These are phyloP conservation scores for Shargacucullia verbasci DNA, from an alignment of 2,888 invertebrate genomes.

Conservation along the genomic window DNA sequence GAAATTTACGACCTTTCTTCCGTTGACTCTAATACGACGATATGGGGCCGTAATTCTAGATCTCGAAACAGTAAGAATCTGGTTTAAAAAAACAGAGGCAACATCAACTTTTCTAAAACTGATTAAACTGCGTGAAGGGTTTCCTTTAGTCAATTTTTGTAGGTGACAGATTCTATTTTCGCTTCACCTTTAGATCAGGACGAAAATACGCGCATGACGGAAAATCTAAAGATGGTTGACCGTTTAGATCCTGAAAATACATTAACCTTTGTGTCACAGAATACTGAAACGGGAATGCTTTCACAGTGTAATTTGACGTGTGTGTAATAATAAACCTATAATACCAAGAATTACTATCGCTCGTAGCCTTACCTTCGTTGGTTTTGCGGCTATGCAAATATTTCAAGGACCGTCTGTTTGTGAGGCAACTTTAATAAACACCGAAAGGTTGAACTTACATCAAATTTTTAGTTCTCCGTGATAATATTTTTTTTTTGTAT, in stretches of 20 bases:
- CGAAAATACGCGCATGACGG: slow-evolving; percentile 33
- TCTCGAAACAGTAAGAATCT: neutral
- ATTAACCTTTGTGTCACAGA: slow-evolving; percentile 27
- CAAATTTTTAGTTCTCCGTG: slow-evolving; percentile 9
- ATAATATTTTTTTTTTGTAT: slow-evolving; percentile 7
- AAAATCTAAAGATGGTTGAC: slow-evolving; percentile 37
- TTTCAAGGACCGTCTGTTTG: slow-evolving; percentile 45
- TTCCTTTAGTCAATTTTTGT: neutral
- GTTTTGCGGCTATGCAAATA: slow-evolving; percentile 55
- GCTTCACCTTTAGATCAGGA: slow-evolving; percentile 35
- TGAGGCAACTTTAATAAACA: slow-evolving; percentile 31
- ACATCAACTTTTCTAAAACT: neutral
- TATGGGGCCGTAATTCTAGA: neutral
- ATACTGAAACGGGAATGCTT: slow-evolving; percentile 4
- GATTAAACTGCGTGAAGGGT: neutral
- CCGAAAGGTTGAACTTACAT: slow-evolving; percentile 14
- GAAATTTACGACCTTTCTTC: slow-evolving; percentile 29
- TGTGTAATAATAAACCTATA: slow-evolving; percentile 33
- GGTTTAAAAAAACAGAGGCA: slow-evolving; percentile 7
- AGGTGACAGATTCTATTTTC: slow-evolving; percentile 34
- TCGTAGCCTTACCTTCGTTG: slow-evolving; percentile 49
- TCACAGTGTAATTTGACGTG: slow-evolving; percentile 10
- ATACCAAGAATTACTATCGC: slow-evolving; percentile 42
- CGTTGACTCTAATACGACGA: slow-evolving; percentile 3
- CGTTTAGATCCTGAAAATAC: slow-evolving; percentile 28